A percentile compares a stretch with the other conserved stretches of the same genome.
phyloP scores from a whole-genome alignment of 1,140 invertebrate genomes.

The Melanaphis sacchari region DNA sequence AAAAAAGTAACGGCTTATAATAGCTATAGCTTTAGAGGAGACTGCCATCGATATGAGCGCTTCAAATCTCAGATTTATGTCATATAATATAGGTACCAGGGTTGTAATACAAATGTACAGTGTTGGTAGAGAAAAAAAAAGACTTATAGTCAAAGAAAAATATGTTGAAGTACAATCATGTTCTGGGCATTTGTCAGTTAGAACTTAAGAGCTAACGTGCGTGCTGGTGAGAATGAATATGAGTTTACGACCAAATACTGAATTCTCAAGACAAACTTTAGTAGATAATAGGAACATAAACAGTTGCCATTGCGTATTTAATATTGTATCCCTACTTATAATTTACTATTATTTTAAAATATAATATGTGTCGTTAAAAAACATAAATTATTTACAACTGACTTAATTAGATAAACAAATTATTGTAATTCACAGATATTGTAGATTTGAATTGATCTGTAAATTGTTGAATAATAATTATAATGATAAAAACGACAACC shows the following conservation, averaged over 20 bases:
- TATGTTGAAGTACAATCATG: background rate
- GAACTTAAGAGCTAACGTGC: background rate
- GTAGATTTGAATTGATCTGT: background rate
- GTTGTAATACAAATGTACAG: background rate
- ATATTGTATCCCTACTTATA: no score
- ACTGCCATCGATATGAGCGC: background rate
- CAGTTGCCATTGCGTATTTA: background rate
- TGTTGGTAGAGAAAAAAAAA: background rate
- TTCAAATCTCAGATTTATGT: background rate
- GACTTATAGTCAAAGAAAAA: background rate
- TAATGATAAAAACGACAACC: background rate
- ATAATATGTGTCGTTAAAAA: no score
- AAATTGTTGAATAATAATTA: background rate
- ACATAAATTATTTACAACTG: background rate
- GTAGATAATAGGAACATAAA: background rate
- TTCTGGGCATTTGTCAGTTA: background rate
- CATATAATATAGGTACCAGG: background rate
- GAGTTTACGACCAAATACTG: background rate
- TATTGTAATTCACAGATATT: no score
- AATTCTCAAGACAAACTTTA: background rate
- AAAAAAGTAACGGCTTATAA: background rate
- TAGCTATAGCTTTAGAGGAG: background rate
- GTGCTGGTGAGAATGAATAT: background rate
- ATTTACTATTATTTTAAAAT: no score
- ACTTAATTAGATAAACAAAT: background rate